Percentiles rank a stretch among this genome's conserved stretches.
phyloP scores from a whole-genome alignment of 2,113 vertebrate species.

The Sturnus vulgaris region DNA sequence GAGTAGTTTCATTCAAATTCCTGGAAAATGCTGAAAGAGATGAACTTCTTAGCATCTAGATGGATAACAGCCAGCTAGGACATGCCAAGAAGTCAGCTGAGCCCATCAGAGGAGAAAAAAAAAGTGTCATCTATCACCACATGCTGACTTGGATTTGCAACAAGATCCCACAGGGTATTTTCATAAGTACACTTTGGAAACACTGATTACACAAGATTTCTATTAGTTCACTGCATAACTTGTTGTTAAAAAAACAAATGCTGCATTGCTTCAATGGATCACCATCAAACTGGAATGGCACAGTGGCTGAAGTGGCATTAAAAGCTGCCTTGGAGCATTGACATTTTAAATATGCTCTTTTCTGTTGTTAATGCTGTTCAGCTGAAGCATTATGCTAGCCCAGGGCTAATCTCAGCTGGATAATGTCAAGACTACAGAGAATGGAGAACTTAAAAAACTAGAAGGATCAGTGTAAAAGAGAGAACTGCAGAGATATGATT shows the following conservation, averaged over 20 bases:
- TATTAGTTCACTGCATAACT: not conserved
- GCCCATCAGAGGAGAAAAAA: not conserved
- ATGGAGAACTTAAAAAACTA: not conserved
- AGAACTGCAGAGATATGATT: not conserved
- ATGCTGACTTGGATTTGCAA: not conserved
- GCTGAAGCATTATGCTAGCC: not conserved
- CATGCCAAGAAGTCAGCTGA: not conserved
- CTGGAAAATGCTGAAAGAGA: not conserved
- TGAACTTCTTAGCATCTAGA: not conserved
- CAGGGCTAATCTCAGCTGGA: not conserved
- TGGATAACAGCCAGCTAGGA: not conserved
- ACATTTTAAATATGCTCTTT: not conserved
- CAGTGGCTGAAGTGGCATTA: not conserved
- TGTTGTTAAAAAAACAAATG: not conserved
- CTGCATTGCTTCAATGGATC: not conserved
- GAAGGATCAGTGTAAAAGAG: not conserved
- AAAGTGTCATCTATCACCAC: not conserved
- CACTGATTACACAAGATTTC: conserved; percentile 7
- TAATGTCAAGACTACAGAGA: not conserved
- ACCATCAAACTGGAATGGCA: not conserved
- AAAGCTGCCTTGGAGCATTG: not conserved
- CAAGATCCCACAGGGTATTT: not conserved
- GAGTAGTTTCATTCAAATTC: not conserved
- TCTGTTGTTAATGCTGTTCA: not conserved
- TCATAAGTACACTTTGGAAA: conserved; percentile 31